Evolutionary conservation across 2,113 vertebrate genomes (phyloP).

Genomic region (Eurypyga helias): DNA sequence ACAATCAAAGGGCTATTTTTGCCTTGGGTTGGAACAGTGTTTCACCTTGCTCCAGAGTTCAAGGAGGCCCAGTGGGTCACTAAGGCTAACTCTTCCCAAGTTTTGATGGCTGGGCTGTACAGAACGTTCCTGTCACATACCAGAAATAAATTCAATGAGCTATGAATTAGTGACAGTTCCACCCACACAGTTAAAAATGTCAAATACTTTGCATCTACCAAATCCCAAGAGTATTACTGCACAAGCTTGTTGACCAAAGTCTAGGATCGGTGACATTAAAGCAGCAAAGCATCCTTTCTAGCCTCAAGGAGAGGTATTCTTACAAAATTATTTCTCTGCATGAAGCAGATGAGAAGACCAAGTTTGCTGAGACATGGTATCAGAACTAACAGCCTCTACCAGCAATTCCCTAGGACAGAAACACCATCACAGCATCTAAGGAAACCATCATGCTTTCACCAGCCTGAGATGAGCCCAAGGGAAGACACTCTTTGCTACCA

Average conservation of each 20-base stretch:
- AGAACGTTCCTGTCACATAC: neutral
- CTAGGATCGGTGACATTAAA: neutral
- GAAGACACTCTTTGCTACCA: neutral
- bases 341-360: neutral
- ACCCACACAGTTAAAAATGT: neutral
- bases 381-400: neutral
- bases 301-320: neutral
- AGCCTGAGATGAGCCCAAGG: neutral
- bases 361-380: neutral
- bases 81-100: neutral
- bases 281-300: neutral
- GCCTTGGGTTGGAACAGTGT: neutral
- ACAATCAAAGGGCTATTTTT: neutral
- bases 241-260: neutral
- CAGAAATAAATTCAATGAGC: neutral
- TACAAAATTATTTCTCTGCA: neutral
- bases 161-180: neutral
- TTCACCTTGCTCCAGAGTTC: neutral
- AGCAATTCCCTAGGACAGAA: neutral
- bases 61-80: neutral
- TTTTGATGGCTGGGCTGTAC: neutral
- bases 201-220: neutral
- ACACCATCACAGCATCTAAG: neutral
- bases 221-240: neutral
- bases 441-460: neutral